Conservation (phyloP, 2,888 invertebrate species). For the Caenorhabditis sp. region DNA sequence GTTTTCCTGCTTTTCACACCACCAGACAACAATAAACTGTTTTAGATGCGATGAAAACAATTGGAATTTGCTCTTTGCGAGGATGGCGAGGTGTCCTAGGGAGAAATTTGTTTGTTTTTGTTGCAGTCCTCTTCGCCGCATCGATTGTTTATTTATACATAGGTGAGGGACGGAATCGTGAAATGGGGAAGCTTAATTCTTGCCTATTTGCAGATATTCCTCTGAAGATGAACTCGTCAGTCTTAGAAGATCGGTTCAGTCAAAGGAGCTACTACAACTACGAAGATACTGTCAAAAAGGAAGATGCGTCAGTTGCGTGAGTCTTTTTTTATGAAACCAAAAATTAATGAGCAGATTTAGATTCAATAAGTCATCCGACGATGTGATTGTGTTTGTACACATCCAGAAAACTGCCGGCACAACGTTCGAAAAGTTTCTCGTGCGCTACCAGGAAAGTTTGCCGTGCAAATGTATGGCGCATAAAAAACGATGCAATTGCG, state of each 20-base stretch:
- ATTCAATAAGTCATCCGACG: slow-evolving; percentile 86
- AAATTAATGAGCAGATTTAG: slow-evolving; percentile 46
- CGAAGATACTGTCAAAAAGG: background rate
- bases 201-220: slow-evolving; percentile 45
- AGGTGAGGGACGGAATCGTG: slow-evolving; percentile 56
- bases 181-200: slow-evolving; percentile 20
- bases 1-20: slow-evolving; percentile 15
- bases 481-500: slow-evolving; percentile 82
- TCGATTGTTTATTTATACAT: slow-evolving; percentile 68
- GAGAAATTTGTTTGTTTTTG: slow-evolving; percentile 64
- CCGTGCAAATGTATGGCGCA: slow-evolving; percentile 91
- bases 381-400: slow-evolving; percentile 98
- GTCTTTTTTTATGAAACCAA: background rate
- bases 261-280: slow-evolving; percentile 25
- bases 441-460: slow-evolving; percentile 93
- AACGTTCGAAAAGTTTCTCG: slow-evolving; percentile 95
- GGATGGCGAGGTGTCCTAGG: slow-evolving; percentile 60
- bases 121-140: slow-evolving; percentile 60
- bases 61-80: slow-evolving; percentile 54
- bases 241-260: slow-evolving; percentile 5
- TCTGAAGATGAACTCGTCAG: slow-evolving; percentile 18
- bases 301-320: background rate
- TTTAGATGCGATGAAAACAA: slow-evolving; percentile 64
- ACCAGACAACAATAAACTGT: slow-evolving; percentile 5
- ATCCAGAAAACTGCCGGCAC: slow-evolving; percentile 99